Base-by-base conservation (phyloP, 2,113 vertebrate species). In the Psettodes erumei region DNA sequence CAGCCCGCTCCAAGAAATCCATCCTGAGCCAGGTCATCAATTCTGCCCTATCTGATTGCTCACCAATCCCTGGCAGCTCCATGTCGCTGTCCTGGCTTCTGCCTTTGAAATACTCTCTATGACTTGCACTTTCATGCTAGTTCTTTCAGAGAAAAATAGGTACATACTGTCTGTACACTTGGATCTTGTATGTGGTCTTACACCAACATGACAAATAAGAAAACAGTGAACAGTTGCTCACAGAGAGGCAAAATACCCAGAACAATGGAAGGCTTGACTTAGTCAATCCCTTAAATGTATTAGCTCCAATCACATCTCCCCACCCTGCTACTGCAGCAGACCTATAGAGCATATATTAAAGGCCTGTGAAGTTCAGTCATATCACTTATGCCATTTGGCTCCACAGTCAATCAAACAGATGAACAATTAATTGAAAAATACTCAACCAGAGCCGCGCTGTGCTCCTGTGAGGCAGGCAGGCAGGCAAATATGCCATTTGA, bases 11-110 rank as follows among this genome's bases (percentile, higher is more conserved):
- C 90, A 89, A 91, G 90, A 92, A 92, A 93, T 92, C 90, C 90
- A 92, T 91, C 90, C 90, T 91, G 90, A 93, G 93, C 93, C 91
- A 90, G 90, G 90, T 93, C 92, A 93, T 93, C 93, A 93, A 92
- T 94, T 93, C 90, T 88, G 88, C 88, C 88, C 92, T 93, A 93
- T 93, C 91, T 93, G 92, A 93, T 93, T 86, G 90, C 92, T 92
- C 89, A 92, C 90, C 89, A 88, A 90, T 92, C 89, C 88, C 89
- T 89, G 89, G 91, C 86, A 93, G 90, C 86, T 87, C 86, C 82
- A 84, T 91, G 90, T 90, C 83, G 88, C 86, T 81, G 83, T 90
- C 81, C 87, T 86, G 88, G 83, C 86, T 86, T 82, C 80, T 85
- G 76, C 88, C 83, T 88, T 92, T 90, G 85, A 93, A 90, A 88